A percentile compares a stretch with the other conserved stretches of the same genome.
These are phyloP conservation scores for Mirounga angustirostris DNA, from an alignment of 2,113 vertebrate species.

Conservation along the genomic window DNA sequence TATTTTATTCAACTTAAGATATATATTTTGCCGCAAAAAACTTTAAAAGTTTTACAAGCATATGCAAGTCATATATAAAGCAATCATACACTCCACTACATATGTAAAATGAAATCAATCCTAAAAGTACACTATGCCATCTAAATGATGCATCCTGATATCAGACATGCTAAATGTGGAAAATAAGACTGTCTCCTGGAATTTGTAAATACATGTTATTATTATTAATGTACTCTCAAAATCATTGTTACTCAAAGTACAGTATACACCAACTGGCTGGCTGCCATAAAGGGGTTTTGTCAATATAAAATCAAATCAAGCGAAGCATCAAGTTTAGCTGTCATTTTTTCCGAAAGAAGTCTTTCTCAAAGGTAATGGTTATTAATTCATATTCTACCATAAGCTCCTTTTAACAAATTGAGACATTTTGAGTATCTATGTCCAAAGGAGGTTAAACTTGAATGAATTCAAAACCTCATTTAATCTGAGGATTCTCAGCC, in stretches of 20 bases:
- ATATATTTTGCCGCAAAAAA: not conserved
- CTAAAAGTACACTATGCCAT: not conserved
- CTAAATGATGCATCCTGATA: not conserved
- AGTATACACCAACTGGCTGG: not conserved
- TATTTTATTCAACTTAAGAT: not conserved
- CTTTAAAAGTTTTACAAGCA: not conserved
- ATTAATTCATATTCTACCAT: not conserved
- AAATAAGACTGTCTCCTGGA: not conserved
- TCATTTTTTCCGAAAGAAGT: not conserved
- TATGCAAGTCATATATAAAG: not conserved
- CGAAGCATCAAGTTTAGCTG: not conserved
- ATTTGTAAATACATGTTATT: not conserved
- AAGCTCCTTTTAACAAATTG: not conserved
- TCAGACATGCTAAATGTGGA: not conserved
- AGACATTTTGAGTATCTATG: not conserved
- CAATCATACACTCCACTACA: not conserved
- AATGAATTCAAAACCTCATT: not conserved
- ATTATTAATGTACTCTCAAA: not conserved
- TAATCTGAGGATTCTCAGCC: not conserved
- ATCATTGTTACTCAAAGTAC: not conserved
- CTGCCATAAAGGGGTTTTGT: not conserved
- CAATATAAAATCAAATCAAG: not conserved
- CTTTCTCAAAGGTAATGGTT: not conserved
- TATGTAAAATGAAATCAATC: not conserved
- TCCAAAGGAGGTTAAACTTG: not conserved